Conservation (phyloP, 1,140 invertebrate species). For the Bombus cullumanus region DNA sequence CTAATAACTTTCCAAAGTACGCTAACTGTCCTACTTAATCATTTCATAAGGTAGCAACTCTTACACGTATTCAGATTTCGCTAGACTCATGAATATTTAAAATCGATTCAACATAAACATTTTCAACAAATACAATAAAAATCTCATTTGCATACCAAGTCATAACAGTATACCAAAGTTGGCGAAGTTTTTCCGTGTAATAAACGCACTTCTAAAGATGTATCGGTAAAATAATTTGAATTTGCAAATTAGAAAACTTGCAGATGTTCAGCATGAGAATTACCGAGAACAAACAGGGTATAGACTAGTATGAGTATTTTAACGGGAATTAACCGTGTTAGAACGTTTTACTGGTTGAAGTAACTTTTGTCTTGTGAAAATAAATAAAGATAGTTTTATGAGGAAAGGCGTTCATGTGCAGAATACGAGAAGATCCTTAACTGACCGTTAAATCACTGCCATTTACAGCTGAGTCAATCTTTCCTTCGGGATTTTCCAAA, state of each 20-base stretch:
- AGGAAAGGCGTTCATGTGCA: background rate
- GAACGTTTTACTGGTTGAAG: background rate
- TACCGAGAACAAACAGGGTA: background rate
- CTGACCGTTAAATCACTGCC: conserved; percentile 6
- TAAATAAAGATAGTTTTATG: conserved; percentile 21
- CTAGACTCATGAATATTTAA: conserved; percentile 33
- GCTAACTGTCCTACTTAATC: conserved; percentile 28
- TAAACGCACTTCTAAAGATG: background rate
- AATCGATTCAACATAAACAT: background rate
- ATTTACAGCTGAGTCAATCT: conserved; percentile 33
- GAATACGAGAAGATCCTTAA: background rate
- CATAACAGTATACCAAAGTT: background rate
- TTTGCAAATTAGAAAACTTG: background rate
- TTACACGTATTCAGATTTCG: conserved; percentile 16
- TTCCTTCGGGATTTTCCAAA: conserved; percentile 30
- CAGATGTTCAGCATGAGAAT: background rate
- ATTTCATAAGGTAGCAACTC: conserved; percentile 17
- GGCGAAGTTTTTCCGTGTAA: background rate
- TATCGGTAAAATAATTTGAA: background rate
- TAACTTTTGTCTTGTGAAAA: conserved; percentile 2
- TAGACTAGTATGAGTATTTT: background rate
- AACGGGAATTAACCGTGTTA: background rate
- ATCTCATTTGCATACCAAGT: background rate
- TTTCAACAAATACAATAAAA: background rate
- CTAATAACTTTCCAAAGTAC: conserved; percentile 22